Conservation (phyloP, 2,113 vertebrate species). For the Spheniscus mendiculus region DNA sequence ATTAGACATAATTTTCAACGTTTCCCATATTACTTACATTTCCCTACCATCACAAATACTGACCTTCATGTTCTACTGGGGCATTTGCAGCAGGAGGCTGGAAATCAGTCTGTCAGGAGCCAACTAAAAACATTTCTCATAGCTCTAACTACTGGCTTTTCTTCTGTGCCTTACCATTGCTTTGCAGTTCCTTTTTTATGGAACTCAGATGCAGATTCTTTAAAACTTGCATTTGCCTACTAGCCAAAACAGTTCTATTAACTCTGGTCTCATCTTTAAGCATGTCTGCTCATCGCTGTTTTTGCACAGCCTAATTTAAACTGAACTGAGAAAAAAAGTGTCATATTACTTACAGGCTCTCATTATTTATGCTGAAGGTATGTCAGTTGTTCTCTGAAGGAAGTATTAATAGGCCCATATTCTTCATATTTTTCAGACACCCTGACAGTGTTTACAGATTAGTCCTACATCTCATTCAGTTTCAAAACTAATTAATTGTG, state of each 20-base stretch:
- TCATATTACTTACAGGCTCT: background rate
- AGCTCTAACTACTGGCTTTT: background rate
- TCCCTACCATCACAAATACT: background rate
- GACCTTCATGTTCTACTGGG: background rate
- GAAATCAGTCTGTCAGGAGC: background rate
- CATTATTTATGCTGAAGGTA: conserved; percentile 32
- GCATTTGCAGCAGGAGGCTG: background rate
- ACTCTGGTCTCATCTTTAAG: background rate
- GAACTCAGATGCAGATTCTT: background rate
- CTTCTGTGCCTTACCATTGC: background rate
- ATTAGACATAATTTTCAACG: background rate
- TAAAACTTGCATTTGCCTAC: background rate
- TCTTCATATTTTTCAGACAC: conserved; percentile 36
- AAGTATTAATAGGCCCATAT: conserved; percentile 18
- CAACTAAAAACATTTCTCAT: background rate
- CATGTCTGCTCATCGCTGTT: background rate
- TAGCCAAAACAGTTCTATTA: background rate
- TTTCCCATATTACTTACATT: background rate
- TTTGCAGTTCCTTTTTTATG: background rate
- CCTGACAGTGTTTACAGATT: conserved; percentile 33
- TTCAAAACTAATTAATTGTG: conserved; percentile 38
- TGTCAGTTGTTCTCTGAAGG: conserved; percentile 22
- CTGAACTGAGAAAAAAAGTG: background rate
- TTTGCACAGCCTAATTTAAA: background rate
- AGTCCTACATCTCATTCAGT: background rate